Conservation (phyloP, 1,140 invertebrate species). For the Megalonaias nervosa region DNA sequence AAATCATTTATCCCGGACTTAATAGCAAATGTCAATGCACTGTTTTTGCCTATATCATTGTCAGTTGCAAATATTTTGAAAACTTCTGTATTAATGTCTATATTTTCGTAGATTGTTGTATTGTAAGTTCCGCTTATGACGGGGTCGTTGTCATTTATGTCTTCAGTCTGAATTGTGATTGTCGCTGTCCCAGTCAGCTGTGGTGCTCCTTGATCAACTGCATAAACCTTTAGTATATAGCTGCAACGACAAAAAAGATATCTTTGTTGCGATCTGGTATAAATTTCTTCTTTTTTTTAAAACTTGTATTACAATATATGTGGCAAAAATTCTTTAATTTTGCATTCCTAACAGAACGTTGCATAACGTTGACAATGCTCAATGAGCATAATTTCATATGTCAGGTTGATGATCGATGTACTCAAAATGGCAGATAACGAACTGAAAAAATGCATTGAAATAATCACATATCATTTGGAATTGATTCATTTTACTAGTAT, state of each 20-base stretch:
- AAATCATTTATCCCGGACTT: conserved; percentile 41
- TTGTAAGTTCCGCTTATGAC: conserved; percentile 45
- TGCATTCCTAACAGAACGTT: no score
- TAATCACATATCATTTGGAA: no score
- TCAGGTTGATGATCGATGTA: no score
- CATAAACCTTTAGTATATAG: conserved; percentile 38
- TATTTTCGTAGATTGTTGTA: conserved; percentile 46
- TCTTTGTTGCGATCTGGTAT: no score
- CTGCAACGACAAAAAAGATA: conserved; percentile 26
- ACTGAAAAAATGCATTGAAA: no score
- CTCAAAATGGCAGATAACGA: no score
- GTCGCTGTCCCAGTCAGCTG: conserved; percentile 45
- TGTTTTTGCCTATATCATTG: conserved; percentile 47
- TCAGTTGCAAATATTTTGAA: conserved; percentile 50
- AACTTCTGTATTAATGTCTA: conserved; percentile 41
- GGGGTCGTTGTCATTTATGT: conserved; percentile 53
- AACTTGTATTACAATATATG: no score
- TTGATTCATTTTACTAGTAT: no score
- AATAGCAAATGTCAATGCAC: conserved; percentile 45
- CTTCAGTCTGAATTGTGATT: conserved; percentile 46
- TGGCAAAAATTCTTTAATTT: no score
- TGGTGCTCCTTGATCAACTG: conserved; percentile 38
- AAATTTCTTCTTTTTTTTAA: no score
- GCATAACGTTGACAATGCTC: no score
- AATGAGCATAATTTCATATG: no score